Evolutionary conservation across 1,140 invertebrate species (phyloP).

Genomic region (Macrobrachium rosenbergii): DNA sequence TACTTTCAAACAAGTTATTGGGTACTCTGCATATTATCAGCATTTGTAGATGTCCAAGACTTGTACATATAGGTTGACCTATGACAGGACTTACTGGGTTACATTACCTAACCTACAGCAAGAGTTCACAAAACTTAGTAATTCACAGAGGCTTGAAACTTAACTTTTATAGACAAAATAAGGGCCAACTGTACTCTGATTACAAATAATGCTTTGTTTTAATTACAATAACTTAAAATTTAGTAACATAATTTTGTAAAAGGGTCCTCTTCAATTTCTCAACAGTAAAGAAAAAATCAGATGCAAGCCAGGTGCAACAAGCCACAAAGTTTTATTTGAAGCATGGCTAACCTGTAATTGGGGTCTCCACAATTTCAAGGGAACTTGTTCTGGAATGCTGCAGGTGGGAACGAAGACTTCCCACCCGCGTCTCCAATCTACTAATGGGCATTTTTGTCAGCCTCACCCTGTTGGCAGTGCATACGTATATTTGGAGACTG

Average conservation of each 20-base stretch:
- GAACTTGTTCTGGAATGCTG: neutral
- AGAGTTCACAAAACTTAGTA: too few species aligned
- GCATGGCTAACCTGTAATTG: conserved; percentile 40
- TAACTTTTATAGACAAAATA: too few species aligned
- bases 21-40: neutral
- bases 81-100: neutral
- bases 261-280: too few species aligned
- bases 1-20: neutral
- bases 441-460: conserved; percentile 30
- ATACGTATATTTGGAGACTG: conserved; percentile 7
- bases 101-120: neutral
- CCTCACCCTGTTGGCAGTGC: conserved; percentile 33
- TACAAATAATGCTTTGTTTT: too few species aligned
- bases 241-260: too few species aligned
- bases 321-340: neutral
- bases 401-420: conserved; percentile 35
- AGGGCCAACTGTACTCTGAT: too few species aligned
- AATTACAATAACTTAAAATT: too few species aligned
- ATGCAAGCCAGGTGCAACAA: neutral
- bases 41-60: too few species aligned
- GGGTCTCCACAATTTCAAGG: conserved; percentile 41
- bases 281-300: too few species aligned
- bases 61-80: too few species aligned
- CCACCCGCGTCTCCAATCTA: conserved; percentile 27
- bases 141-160: too few species aligned